A percentile compares a stretch with the other conserved stretches of the same genome.
These are phyloP conservation scores for Pycnomerus fuliginosus DNA, from an alignment of 2,888 invertebrate genomes.

Conservation along the genomic window DNA sequence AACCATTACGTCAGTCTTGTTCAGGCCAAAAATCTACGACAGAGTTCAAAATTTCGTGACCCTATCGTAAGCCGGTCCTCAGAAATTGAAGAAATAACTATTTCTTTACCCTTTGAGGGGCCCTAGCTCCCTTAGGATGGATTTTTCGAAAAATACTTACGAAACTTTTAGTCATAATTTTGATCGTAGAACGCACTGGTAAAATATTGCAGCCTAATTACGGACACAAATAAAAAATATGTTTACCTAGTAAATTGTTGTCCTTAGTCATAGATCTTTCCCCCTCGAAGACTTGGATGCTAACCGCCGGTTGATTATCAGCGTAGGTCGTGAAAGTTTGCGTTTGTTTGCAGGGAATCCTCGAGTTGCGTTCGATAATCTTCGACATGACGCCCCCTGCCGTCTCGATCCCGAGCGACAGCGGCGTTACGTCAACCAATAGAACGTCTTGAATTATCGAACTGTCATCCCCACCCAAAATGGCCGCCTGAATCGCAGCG, in stretches of 20 bases:
- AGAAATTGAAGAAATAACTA: too few species aligned
- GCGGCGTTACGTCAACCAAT: conserved; percentile 59
- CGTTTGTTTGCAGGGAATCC: conserved; percentile 71
- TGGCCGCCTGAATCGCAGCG: conserved; percentile 73
- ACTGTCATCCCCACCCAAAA: conserved; percentile 65
- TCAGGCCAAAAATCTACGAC: too few species aligned
- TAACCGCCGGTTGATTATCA: conserved; percentile 78
- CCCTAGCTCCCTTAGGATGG: too few species aligned
- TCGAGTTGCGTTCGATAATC: conserved; percentile 69
- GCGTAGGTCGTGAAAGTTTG: conserved; percentile 78
- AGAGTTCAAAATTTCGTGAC: too few species aligned
- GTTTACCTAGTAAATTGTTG: conserved; percentile 91
- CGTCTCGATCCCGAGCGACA: conserved; percentile 57
- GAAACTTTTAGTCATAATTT: too few species aligned
- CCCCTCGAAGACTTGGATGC: conserved; percentile 68
- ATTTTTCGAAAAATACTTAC: too few species aligned
- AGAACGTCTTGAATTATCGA: conserved; percentile 61
- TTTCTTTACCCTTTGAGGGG: too few species aligned
- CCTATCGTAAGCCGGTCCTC: too few species aligned
- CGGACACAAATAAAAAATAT: too few species aligned
- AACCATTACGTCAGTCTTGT: too few species aligned
- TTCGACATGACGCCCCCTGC: conserved; percentile 62
- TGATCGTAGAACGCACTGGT: too few species aligned
- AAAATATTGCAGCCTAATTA: too few species aligned
- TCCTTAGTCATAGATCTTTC: conserved; percentile 85